Base-by-base conservation (phyloP, 2,888 invertebrate species). In the Tubiluchus corallicola region DNA sequence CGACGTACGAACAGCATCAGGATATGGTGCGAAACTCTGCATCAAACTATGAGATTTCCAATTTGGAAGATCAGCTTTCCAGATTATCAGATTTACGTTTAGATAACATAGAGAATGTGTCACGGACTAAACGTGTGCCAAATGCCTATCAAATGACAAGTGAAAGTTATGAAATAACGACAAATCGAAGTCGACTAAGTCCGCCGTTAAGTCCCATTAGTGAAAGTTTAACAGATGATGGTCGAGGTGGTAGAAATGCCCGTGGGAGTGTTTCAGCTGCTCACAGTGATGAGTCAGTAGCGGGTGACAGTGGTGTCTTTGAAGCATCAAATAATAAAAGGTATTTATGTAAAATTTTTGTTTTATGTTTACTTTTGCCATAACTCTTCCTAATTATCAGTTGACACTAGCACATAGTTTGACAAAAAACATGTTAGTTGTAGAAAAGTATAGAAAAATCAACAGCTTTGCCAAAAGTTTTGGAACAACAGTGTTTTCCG, bases 271-370 rank as follows among this genome's bases (percentile, higher is more conserved):
- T 92, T 40, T 90, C 90, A 17, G 90, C 92, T 37, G 90, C 92
- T 21, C 90, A 90, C 16, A 90, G 90, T 63, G 90, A 92, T 62
- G 94, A 94, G 63, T 90, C 88, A 40, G 90, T 94, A 47, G 90
- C 94, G 38, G 92, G 92, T 0, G 67, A 67, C 50, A 64, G 64
- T 48, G 67, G 67, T 3, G 67, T 67, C 9, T 67, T 64, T 53
- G 67, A 67, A 46, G 64, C 64, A 20, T 59, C 61, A 37, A n/a
- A n/a, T n/a, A 55, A 60, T 40, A 61, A 63, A 53, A 57, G 61
- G 60, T 62, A 51, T n/a, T n/a, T n/a, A n/a, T n/a, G n/a, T n/a
- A n/a, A n/a, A n/a, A n/a, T n/a, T n/a, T n/a, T n/a, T n/a, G n/a
- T n/a, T n/a, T n/a, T n/a, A n/a, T n/a, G n/a, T n/a, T n/a, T n/a